These are phyloP conservation scores for Ornithorhynchus anatinus DNA, from an alignment of 2,113 vertebrate genomes.

Conservation along the genomic window DNA sequence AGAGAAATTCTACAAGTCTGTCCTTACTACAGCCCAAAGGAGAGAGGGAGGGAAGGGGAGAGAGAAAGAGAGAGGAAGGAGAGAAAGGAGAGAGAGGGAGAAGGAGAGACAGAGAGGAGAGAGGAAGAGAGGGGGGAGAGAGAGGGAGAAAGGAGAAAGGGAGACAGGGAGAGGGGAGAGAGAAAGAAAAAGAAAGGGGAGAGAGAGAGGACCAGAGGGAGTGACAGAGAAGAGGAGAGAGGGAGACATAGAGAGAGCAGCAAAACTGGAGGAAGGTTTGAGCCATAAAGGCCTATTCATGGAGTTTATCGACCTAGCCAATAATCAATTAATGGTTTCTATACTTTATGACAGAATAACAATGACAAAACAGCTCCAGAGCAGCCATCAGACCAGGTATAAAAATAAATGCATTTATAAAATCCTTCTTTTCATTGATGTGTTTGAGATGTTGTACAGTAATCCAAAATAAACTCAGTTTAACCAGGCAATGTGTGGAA, in stretches of 20 bases:
- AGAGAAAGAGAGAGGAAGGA: no score
- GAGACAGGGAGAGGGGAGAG: no score
- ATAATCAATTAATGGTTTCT: no score
- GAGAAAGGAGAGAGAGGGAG: no score
- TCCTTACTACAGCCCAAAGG: not conserved
- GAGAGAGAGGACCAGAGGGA: no score
- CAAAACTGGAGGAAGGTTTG: not conserved
- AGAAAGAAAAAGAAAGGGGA: no score
- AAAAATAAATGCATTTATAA: slow-evolving; percentile 61
- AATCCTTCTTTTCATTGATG: slow-evolving; percentile 13
- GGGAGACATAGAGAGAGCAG: not conserved
- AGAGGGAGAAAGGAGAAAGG: no score
- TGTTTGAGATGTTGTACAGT: slow-evolving; percentile 37
- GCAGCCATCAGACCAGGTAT: slow-evolving; percentile 32
- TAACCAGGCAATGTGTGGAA: slow-evolving; percentile 54
- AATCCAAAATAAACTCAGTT: slow-evolving; percentile 58
- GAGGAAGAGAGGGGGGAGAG: no score
- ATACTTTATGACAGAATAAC: no score
- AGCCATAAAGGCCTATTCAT: slow-evolving; percentile 5
- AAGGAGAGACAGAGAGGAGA: no score
- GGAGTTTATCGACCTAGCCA: slow-evolving; percentile 16
- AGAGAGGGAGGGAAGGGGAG: no score
- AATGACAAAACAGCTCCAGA: slow-evolving; percentile 33
- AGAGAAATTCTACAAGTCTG: not conserved
- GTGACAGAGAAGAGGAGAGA: no score